Evolutionary conservation across 2,888 invertebrate species (phyloP), one percentile per base, ranked within the genome.

Genomic region (Eurois occulta): DNA sequence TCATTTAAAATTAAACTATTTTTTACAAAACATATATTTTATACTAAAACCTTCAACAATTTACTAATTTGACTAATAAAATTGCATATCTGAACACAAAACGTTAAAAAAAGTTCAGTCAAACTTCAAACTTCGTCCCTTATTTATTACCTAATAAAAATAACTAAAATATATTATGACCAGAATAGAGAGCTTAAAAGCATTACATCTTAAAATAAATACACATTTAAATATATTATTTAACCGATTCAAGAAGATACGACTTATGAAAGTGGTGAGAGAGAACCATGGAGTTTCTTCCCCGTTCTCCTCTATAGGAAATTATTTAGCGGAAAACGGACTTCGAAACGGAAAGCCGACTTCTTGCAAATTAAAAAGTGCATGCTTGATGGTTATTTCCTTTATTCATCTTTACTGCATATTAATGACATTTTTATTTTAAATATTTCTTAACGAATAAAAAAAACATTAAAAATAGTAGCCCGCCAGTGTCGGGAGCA

Each of bases 121-220:
- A 70, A 80, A 60, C 24, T 48, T 72, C n/a, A 78, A 41, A n/a
- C n/a, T n/a, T n/a, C n/a, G n/a, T 60, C 28, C 43, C n/a, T 24
- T 67, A 85, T 18, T 24, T 64, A 83, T 11, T 46, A 48, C 21
- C 24, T 32, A 46, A 71, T 43, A 72, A 73, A 72, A 76, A 55
- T 13, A 67, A 73, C 77, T 74, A 70, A 77, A 77, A 66, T 72
- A 75, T 72, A 72, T 65, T 75, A 86, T 88, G 86, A 89, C 88
- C 89, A 89, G 90, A 90, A 88, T 79, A 88, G 86, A 90, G 80
- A 85, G 81, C 85, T 80, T 87, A 78, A 68, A 72, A 75, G 66
- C 46, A 58, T 32, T 21, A 66, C 38, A 70, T 76, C 58, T 48
- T 74, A 68, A 62, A 18, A 67, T 73, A 67, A 64, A 67, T 68